phyloP scores from a whole-genome alignment of 35 echinoderm and acorn worm species.

The Patiria miniata region DNA sequence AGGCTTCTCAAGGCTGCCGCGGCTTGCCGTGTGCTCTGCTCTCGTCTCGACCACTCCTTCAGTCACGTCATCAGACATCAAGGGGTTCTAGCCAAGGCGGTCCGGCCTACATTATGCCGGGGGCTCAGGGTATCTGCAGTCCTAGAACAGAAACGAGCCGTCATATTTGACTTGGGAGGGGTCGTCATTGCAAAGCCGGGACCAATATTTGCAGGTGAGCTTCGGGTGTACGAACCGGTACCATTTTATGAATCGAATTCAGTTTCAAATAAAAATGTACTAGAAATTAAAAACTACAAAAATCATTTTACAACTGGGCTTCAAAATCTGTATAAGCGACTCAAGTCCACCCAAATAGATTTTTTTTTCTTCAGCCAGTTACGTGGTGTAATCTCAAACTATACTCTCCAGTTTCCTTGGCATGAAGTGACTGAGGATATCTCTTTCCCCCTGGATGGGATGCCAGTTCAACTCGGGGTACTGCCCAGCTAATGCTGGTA shows the following conservation, averaged over 20 bases:
- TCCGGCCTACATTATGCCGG: neutral
- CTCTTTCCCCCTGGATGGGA: too few species aligned
- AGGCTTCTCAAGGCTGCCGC: constrained; percentile 19
- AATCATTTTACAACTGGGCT: neutral
- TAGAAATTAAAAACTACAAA: neutral
- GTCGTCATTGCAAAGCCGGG: constrained; percentile 84
- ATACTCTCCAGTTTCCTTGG: too few species aligned
- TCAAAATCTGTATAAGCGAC: too few species aligned
- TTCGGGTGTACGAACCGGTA: neutral
- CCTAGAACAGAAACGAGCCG: constrained; percentile 54
- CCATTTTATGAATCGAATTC: neutral
- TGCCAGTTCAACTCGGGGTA: too few species aligned
- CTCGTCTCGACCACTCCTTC: neutral
- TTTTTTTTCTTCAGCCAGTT: too few species aligned
- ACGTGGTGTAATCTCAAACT: too few species aligned
- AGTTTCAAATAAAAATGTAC: neutral
- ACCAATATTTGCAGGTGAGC: constrained; percentile 76
- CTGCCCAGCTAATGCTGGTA: too few species aligned
- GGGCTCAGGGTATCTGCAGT: constrained; percentile 17
- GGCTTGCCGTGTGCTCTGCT: neutral
- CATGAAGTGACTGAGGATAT: too few species aligned
- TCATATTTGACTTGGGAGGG: constrained; percentile 95
- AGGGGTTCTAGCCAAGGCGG: neutral
- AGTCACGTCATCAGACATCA: neutral
- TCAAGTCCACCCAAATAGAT: too few species aligned